Percentiles rank a stretch among this genome's conserved stretches.
phyloP scores from a whole-genome alignment of 2,797 vertebrate species.

The Potorous gilbertii region DNA sequence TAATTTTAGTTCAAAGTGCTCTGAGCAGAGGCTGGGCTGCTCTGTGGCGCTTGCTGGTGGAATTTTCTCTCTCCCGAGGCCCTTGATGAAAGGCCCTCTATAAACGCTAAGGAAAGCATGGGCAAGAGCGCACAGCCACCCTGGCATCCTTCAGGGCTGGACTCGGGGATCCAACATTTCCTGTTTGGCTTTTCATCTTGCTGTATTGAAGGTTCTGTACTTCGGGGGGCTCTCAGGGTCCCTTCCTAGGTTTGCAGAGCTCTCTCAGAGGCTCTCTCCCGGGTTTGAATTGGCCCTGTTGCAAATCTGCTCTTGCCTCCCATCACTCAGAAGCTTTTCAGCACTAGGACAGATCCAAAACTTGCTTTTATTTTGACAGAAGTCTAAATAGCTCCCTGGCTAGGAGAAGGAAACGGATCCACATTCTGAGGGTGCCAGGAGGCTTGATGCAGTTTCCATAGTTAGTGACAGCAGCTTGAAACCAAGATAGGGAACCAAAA shows the following conservation, averaged over 20 bases:
- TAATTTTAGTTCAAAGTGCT: conserved; percentile 53
- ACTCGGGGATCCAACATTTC: background rate
- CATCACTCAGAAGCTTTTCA: conserved; percentile 50
- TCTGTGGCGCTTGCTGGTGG: conserved; percentile 11
- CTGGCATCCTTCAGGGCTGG: conserved; percentile 15
- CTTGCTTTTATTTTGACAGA: conserved; percentile 35
- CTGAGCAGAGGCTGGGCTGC: conserved; percentile 30
- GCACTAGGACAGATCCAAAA: background rate
- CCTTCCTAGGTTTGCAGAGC: background rate
- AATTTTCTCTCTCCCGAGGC: conserved; percentile 16
- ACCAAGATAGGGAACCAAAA: background rate
- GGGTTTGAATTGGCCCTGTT: conserved; percentile 7
- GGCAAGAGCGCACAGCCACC: background rate
- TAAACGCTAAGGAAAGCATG: background rate
- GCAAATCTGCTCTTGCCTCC: conserved; percentile 38
- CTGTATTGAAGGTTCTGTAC: background rate
- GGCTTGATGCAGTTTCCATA: conserved; percentile 14
- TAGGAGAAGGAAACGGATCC: conserved; percentile 1
- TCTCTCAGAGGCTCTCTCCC: background rate
- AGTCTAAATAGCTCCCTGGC: conserved; percentile 15
- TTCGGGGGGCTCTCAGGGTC: background rate
- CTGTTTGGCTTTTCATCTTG: conserved; percentile 5
- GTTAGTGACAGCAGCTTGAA: background rate
- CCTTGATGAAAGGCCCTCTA: background rate
- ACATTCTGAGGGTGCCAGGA: conserved; percentile 3